Percentiles rank a stretch among this genome's conserved stretches.
Conservation (phyloP, 2,797 vertebrate species). For the Acrossocheilus wenchowensis region DNA sequence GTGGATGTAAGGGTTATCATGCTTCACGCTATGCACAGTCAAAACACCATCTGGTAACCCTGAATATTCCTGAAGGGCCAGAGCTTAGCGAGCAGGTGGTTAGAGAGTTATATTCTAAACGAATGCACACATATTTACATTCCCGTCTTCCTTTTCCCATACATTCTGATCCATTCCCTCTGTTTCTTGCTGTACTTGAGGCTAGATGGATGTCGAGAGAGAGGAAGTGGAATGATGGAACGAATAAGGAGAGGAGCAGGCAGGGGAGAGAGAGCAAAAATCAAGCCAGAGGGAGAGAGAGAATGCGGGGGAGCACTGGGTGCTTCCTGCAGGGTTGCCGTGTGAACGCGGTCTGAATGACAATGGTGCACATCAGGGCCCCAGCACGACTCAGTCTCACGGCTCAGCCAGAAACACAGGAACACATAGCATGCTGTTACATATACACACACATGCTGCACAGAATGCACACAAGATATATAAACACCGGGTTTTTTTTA, state of each 20-base stretch:
- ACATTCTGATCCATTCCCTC: slow-evolving; percentile 24
- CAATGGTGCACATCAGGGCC: slow-evolving; percentile 71
- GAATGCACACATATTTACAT: slow-evolving; percentile 20
- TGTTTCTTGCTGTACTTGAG: slow-evolving; percentile 32
- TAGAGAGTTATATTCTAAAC: slow-evolving; percentile 18
- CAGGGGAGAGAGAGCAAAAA: slow-evolving; percentile 41
- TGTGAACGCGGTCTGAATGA: slow-evolving; percentile 76
- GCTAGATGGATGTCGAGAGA: slow-evolving; percentile 8
- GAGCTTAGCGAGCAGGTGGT: slow-evolving; percentile 17
- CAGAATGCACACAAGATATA: slow-evolving; percentile 17
- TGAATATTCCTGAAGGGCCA: slow-evolving; percentile 26
- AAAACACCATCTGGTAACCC: slow-evolving; percentile 51
- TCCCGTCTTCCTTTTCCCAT: slow-evolving; percentile 2
- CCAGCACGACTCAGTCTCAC: slow-evolving; percentile 67
- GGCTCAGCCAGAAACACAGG: slow-evolving; percentile 42
- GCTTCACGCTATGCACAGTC: slow-evolving; percentile 44
- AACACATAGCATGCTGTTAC: slow-evolving; percentile 27
- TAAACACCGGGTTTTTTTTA: slow-evolving; percentile 7
- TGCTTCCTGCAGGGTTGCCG: slow-evolving; percentile 76
- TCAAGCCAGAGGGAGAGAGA: slow-evolving; percentile 25
- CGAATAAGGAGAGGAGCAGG: slow-evolving; percentile 7
- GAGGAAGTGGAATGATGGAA: slow-evolving; percentile 2
- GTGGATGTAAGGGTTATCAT: slow-evolving; percentile 36
- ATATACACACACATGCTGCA: slow-evolving; percentile 25
- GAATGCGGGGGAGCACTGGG: slow-evolving; percentile 49